phyloP scores from a whole-genome alignment of 2,888 invertebrate species.

The Taphrorychus bicolor region DNA sequence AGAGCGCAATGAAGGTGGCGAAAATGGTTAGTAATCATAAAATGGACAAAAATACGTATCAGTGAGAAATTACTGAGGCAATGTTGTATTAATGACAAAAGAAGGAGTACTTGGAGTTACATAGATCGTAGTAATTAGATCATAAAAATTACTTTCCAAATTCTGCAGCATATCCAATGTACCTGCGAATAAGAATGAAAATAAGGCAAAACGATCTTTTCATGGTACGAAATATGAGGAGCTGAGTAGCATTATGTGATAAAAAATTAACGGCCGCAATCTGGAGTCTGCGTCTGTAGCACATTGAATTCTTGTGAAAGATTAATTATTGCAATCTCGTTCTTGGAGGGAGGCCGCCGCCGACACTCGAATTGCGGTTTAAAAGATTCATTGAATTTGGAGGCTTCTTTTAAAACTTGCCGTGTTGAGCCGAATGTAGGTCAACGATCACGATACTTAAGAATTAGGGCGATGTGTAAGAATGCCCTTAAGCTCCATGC shows the following conservation, averaged over 20 bases:
- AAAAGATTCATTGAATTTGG: slow-evolving; percentile 13
- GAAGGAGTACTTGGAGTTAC: too few relatives aligned
- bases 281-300: slow-evolving; percentile 6
- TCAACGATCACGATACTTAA: neutral
- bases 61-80: too few relatives aligned
- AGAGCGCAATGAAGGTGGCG: too few relatives aligned
- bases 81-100: too few relatives aligned
- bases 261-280: slow-evolving; percentile 23
- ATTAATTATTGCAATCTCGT: slow-evolving; percentile 30
- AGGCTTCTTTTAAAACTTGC: neutral
- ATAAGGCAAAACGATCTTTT: slow-evolving; percentile 9
- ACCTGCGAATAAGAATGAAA: neutral
- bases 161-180: neutral
- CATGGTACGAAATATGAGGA: neutral
- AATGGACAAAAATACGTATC: too few relatives aligned
- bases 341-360: slow-evolving; percentile 3
- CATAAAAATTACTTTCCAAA: too few relatives aligned
- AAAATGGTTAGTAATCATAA: too few relatives aligned
- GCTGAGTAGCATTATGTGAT: slow-evolving; percentile 7
- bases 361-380: slow-evolving; percentile 26
- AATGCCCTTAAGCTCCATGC: too few relatives aligned
- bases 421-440: neutral
- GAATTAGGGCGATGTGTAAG: too few relatives aligned
- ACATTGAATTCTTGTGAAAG: slow-evolving; percentile 11
- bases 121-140: too few relatives aligned